phyloP scores from a whole-genome alignment of 1,140 invertebrate genomes.

The Lepidurus apus region DNA sequence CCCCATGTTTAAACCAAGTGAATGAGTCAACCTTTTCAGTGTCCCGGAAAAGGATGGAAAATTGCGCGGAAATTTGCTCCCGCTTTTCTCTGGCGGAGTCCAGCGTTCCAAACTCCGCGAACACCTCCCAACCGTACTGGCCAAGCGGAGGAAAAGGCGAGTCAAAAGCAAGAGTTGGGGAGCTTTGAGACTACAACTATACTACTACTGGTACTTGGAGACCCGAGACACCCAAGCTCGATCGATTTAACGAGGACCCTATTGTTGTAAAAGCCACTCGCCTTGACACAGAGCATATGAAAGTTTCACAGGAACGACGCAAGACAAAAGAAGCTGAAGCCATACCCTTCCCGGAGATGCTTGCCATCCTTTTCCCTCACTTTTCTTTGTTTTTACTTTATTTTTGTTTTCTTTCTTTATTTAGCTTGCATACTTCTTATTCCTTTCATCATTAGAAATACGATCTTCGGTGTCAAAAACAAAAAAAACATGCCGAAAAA shows the following conservation, averaged over 20 bases:
- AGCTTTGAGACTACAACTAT: too few relatives aligned
- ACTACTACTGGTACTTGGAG: too few relatives aligned
- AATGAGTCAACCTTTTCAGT: background rate
- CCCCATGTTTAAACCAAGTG: background rate
- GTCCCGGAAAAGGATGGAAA: background rate
- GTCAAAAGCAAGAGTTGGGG: background rate
- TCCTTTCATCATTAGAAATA: too few relatives aligned
- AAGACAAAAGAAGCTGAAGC: background rate
- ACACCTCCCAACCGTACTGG: background rate
- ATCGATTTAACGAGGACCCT: slow-evolving; percentile 18
- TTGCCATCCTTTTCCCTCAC: background rate
- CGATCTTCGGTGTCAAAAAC: too few relatives aligned
- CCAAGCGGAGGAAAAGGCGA: background rate
- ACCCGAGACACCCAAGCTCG: background rate
- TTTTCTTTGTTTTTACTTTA: too few relatives aligned
- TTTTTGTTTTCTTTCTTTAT: too few relatives aligned
- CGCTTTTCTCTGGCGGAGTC: background rate
- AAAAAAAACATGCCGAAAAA: too few relatives aligned
- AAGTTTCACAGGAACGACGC: background rate
- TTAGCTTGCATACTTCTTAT: too few relatives aligned
- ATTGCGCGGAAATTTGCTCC: background rate
- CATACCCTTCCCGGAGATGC: background rate
- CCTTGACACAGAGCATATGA: slow-evolving; percentile 8
- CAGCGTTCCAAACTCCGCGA: background rate
- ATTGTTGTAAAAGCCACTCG: slow-evolving; percentile 18